Evolutionary conservation across 2,888 invertebrate genomes (phyloP), one percentile per base, ranked within the genome.

Genomic region (Tachina fera): DNA sequence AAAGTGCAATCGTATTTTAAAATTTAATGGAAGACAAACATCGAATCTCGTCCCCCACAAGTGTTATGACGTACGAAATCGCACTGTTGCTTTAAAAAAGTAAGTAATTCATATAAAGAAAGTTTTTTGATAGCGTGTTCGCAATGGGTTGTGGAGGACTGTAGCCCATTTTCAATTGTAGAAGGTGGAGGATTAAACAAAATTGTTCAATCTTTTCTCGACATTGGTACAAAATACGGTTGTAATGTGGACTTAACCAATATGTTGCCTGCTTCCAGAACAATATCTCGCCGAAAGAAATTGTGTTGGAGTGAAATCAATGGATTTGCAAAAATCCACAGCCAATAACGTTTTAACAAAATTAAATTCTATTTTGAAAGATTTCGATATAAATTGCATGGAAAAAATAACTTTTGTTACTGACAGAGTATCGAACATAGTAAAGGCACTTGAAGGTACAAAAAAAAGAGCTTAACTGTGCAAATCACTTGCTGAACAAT

Each of bases 291-390:
- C 45, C 63, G 22, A 53, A 68, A 47, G 51, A 82, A 53, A 43
- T 86, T 10, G 71, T 79, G 14, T 61, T 83, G 41, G 82, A 10
- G 61, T 79, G 58, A 82, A 82, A 78, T 85, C 82, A 13, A 82
- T 85, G 85, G 82, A 77, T 61, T 77, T 81, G 47, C 45, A 72
- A 47, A 47, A 68, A 60, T 81, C 77, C 19, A 82, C 81, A 14
- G 65, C 61, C 61, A 58, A 43, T 13, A 82, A 86, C 53, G 58
- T 53, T 60, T 68, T 49, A 63, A 22, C 31, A 79, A 78, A 43
- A 63, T 72, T n/a, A 61, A 65, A 61, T 19, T 10, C 41, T 10
- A 68, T 39, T 58, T 51, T 51, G 4, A 51, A 51, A 5, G 51
- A 51, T 8, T 51, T 51, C 16, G 51, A 16, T 16, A 51, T 51